Percentiles rank a stretch among this genome's conserved stretches.
Evolutionary conservation across 2,113 vertebrate species (phyloP).

Genomic region (Apaloderma vittatum): DNA sequence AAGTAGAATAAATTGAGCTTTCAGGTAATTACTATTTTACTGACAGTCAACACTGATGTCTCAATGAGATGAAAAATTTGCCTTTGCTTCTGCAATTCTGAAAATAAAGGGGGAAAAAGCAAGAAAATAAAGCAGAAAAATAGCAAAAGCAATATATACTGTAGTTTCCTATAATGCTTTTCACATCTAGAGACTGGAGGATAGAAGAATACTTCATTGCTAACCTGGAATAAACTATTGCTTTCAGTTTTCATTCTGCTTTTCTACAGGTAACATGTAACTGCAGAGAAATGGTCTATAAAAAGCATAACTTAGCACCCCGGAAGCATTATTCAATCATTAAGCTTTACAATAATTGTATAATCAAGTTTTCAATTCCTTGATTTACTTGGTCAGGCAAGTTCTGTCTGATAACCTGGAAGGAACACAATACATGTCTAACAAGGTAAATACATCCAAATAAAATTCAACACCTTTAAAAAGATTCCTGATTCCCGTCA

Average conservation of each 20-base stretch:
- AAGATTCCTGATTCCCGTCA: not conserved
- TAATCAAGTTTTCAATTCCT: not conserved
- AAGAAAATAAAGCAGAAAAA: not conserved
- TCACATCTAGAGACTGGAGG: not conserved
- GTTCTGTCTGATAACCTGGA: not conserved
- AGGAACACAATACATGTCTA: not conserved
- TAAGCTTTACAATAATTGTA: constrained; percentile 24
- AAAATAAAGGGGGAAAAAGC: not conserved
- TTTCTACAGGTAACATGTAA: not conserved
- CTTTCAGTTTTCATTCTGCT: not conserved
- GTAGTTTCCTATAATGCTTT: not conserved
- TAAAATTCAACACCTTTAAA: not conserved
- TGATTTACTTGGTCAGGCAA: constrained; percentile 4
- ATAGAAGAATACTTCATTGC: constrained; percentile 33
- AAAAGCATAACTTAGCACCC: not conserved
- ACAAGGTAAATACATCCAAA: not conserved
- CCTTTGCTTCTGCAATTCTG: constrained; percentile 22
- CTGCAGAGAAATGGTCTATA: not conserved
- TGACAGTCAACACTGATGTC: not conserved
- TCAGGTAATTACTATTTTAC: not conserved
- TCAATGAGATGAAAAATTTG: constrained; percentile 4
- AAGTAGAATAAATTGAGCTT: not conserved
- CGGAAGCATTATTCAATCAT: not conserved
- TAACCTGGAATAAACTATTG: not conserved
- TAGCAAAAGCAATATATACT: constrained; percentile 9